A percentile compares a stretch with the other conserved stretches of the same genome.
Evolutionary conservation across 2,888 invertebrate species (phyloP).

Genomic region (Podabrus alpinus): DNA sequence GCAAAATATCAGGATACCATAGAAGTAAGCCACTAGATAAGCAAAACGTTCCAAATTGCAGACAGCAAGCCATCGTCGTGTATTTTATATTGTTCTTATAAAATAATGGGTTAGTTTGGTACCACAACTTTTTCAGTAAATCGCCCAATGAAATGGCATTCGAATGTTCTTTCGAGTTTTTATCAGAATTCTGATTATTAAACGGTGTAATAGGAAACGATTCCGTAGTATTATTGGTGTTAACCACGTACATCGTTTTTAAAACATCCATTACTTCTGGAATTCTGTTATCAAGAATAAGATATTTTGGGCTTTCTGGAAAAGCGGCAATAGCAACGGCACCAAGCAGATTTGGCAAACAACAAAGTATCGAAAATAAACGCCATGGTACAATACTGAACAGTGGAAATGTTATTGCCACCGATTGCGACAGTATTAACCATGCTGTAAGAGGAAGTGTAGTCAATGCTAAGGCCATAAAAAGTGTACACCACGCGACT

Average conservation of each 20-base stretch:
- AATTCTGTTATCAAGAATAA: constrained; percentile 64
- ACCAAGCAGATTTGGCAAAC: constrained; percentile 65
- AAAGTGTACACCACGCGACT: constrained; percentile 65
- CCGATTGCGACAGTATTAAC: constrained; percentile 41
- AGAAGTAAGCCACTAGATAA: constrained; percentile 40
- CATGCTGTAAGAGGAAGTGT: constrained; percentile 58
- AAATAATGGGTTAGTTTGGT: constrained; percentile 37
- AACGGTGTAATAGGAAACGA: constrained; percentile 56
- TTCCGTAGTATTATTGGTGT: constrained; percentile 54
- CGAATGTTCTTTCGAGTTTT: not conserved
- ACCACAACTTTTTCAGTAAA: constrained; percentile 22
- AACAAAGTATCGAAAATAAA: constrained; percentile 68
- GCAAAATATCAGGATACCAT: constrained; percentile 45
- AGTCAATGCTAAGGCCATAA: constrained; percentile 43
- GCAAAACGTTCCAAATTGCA: constrained; percentile 41
- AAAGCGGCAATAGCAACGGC: constrained; percentile 61
- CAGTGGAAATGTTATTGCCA: constrained; percentile 48
- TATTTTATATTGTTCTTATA: constrained; percentile 33
- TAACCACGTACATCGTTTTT: constrained; percentile 62
- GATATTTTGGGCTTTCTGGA: constrained; percentile 81
- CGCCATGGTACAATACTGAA: constrained; percentile 73
- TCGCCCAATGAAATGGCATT: not conserved
- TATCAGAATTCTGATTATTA: constrained; percentile 15
- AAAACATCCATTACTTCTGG: constrained; percentile 65
- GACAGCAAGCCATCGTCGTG: constrained; percentile 34